Evolutionary conservation across 2,888 invertebrate genomes (phyloP).

Genomic region (Malthinus seriepunctatus): DNA sequence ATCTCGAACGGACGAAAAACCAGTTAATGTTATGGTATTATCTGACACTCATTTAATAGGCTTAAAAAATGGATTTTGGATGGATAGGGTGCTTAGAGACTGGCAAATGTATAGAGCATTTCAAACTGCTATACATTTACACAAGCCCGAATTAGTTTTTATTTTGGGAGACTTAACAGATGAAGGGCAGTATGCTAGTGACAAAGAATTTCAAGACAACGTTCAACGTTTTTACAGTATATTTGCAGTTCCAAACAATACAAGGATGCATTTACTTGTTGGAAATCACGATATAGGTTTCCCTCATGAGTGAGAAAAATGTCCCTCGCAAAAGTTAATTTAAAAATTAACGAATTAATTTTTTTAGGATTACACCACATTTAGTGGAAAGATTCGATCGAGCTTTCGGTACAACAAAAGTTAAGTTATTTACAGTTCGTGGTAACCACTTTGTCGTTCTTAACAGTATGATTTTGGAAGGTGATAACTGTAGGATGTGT

Average conservation of each 20-base stretch:
- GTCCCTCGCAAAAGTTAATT: constrained; percentile 27
- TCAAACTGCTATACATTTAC: constrained; percentile 81
- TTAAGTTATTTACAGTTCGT: too few relatives aligned
- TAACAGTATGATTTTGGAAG: too few relatives aligned
- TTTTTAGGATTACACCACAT: too few relatives aligned
- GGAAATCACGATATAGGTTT: constrained; percentile 99
- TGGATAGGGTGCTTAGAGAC: constrained; percentile 91
- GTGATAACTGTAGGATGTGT: too few relatives aligned
- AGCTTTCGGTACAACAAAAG: too few relatives aligned
- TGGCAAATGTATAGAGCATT: constrained; percentile 98
- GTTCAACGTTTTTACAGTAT: constrained; percentile 77
- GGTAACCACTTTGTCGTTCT: too few relatives aligned
- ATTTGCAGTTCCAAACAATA: constrained; percentile 72
- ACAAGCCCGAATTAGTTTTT: constrained; percentile 88
- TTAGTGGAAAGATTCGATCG: too few relatives aligned
- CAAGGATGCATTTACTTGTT: constrained; percentile 75
- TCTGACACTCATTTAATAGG: constrained; percentile 93
- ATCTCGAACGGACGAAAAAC: constrained; percentile 51
- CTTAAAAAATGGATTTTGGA: constrained; percentile 86
- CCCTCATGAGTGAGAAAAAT: constrained; percentile 78
- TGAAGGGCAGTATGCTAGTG: constrained; percentile 87
- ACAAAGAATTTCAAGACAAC: constrained; percentile 78
- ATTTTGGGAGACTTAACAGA: constrained; percentile 95
- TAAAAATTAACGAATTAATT: too few relatives aligned
- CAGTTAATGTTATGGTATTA: constrained; percentile 77